A percentile compares a stretch with the other conserved stretches of the same genome.
Evolutionary conservation across 2,888 invertebrate genomes (phyloP).

Genomic region (Vesta saturnalis): DNA sequence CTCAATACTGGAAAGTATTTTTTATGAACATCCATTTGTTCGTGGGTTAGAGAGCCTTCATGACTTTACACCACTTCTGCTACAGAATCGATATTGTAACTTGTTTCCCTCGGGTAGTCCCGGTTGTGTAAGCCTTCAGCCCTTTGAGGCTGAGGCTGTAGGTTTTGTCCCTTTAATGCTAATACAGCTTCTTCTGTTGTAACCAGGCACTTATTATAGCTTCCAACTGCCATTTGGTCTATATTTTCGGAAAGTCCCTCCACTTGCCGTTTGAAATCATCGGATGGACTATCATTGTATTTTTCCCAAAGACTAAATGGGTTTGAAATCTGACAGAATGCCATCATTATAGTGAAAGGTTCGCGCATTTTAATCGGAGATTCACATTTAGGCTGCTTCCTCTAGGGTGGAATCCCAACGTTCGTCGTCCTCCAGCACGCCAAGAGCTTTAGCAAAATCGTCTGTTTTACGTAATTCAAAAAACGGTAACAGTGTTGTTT

Average conservation of each 20-base stretch:
- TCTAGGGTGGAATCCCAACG: conserved; percentile 42
- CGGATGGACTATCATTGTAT: conserved; percentile 40
- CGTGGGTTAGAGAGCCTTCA: no score
- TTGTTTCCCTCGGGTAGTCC: no score
- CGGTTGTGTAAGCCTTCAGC: no score
- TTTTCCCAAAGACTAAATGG: conserved; percentile 41
- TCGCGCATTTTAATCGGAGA: conserved; percentile 41
- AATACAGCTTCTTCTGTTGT: no score
- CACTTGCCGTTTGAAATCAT: conserved; percentile 40
- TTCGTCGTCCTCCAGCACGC: conserved; percentile 54
- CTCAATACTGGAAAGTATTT: no score
- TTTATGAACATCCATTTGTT: no score
- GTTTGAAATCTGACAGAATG: conserved; percentile 39
- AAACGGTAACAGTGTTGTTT: conserved; percentile 48
- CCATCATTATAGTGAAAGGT: conserved; percentile 43
- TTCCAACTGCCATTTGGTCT: neutral
- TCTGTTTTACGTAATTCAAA: neutral
- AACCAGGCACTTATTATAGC: no score
- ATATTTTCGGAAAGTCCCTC: neutral
- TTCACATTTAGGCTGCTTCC: conserved; percentile 43
- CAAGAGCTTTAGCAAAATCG: conserved; percentile 37
- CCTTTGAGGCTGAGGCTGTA: no score
- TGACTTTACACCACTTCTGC: no score
- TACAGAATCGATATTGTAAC: no score
- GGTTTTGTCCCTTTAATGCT: no score